Evolutionary conservation across 2,797 vertebrate species (phyloP), one percentile per base, ranked within the genome.

Genomic region (Leucoraja ocellata): DNA sequence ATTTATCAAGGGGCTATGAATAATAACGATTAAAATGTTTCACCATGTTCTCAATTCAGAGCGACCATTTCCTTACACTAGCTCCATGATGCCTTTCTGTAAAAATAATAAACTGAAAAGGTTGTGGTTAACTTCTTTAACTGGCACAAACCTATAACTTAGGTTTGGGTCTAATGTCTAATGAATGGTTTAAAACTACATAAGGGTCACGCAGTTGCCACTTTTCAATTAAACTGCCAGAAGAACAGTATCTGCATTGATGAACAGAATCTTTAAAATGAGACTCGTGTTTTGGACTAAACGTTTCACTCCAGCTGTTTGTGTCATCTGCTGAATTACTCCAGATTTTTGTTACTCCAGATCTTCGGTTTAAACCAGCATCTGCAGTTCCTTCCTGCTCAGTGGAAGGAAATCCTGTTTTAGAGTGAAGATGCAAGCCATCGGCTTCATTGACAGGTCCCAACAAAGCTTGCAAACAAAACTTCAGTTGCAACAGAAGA

Each of bases 191-290:
- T 54, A 91, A 91, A 91, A 4, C 68, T 54, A 7, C 23, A n/a
- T 76, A 16, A 76, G 23, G 68, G 21, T 46, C 46, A 71, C 9
- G 73, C 65, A 91, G 65, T 21, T 73, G 32, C 39, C 21, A 25
- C 46, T 39, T 91, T 39, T 36, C 36, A 28, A 74, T 92, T 76
- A 54, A 16, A 74, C 23, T 58, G 71, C 28, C 39, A 92, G 58
- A 88, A 58, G 71, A 92, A 10, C 14, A 76, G 25, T 54, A 54
- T 58, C 13, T 54, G 65, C 14, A 74, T 13, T 74, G 25, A 68
- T 92, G 36, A 74, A 92, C 3, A 74, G 68, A 91, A 71, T 36
- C n/a, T 68, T 71, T 25, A 92, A 46, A 92, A 54, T 92, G 23
- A 28, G 90, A 92, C 25, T 46, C 7, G 9, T 54, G 25, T 21